Evolutionary conservation across 2,113 vertebrate species (phyloP).

Genomic region (Tenrec ecaudatus): DNA sequence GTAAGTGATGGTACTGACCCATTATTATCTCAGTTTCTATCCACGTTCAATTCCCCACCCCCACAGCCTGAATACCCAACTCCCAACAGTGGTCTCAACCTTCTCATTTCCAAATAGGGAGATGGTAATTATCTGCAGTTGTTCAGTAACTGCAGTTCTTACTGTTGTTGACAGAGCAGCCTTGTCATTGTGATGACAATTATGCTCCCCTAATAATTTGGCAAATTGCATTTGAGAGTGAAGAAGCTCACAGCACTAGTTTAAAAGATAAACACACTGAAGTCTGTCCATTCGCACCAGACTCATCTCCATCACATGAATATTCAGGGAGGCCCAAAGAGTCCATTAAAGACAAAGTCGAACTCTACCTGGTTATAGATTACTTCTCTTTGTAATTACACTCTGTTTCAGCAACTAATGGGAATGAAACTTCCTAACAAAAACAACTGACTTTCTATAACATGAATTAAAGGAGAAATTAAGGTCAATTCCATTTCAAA

Average conservation of each 20-base stretch:
- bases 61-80: background rate
- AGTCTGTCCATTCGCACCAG: background rate
- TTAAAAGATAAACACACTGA: constrained; percentile 35
- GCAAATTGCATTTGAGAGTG: constrained; percentile 56
- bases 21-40: constrained; percentile 59
- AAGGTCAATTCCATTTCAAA: constrained; percentile 75
- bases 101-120: constrained; percentile 48
- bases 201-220: constrained; percentile 43
- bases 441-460: constrained; percentile 79
- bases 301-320: constrained; percentile 61
- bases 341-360: constrained; percentile 80
- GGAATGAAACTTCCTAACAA: constrained; percentile 78
- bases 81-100: constrained; percentile 38
- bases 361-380: constrained; percentile 80
- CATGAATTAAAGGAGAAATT: constrained; percentile 80
- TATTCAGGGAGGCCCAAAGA: constrained; percentile 62
- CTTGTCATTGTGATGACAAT: background rate
- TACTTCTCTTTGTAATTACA: constrained; percentile 78
- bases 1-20: constrained; percentile 55
- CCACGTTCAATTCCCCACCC: constrained; percentile 48
- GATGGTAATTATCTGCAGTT: constrained; percentile 3
- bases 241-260: background rate
- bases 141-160: background rate
- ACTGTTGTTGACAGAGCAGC: constrained; percentile 3
- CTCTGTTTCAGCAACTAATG: constrained; percentile 78